These are phyloP conservation scores for Ligdia adustata DNA, from an alignment of 2,888 invertebrate species.

Conservation along the genomic window DNA sequence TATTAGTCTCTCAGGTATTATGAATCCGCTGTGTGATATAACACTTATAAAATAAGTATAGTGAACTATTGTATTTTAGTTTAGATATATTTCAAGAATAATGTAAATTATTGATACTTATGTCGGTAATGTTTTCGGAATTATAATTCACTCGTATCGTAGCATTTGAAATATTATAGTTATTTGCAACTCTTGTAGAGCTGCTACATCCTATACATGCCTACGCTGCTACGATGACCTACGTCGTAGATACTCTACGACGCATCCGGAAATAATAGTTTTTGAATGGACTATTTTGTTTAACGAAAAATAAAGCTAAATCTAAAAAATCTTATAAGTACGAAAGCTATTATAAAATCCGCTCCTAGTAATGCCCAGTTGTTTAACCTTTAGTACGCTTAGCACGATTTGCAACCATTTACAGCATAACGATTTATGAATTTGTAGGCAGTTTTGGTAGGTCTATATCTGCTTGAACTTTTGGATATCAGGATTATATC, in stretches of 20 bases:
- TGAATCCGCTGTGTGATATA: no score
- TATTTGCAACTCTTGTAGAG: no score
- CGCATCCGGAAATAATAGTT: background rate
- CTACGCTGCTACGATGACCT: background rate
- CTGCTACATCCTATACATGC: background rate
- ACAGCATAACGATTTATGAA: constrained; percentile 27
- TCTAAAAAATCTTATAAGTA: background rate
- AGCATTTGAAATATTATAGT: no score
- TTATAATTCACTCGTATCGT: no score
- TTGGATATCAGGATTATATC: constrained; percentile 23
- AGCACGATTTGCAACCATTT: constrained; percentile 27
- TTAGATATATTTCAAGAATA: no score
- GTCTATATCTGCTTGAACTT: constrained; percentile 22
- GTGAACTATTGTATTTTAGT: no score
- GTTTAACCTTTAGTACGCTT: constrained; percentile 29
- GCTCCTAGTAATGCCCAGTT: constrained; percentile 18
- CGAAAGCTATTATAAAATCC: constrained; percentile 6
- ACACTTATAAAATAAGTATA: no score
- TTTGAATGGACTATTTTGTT: background rate
- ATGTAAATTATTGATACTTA: no score
- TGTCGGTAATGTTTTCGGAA: no score
- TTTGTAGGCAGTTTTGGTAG: constrained; percentile 21
- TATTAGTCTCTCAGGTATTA: no score
- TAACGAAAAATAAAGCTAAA: background rate
- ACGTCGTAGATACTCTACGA: constrained; percentile 2